Evolutionary conservation across 2,113 vertebrate genomes (phyloP), one percentile per base, ranked within the genome.

Genomic region (Notechis scutatus): DNA sequence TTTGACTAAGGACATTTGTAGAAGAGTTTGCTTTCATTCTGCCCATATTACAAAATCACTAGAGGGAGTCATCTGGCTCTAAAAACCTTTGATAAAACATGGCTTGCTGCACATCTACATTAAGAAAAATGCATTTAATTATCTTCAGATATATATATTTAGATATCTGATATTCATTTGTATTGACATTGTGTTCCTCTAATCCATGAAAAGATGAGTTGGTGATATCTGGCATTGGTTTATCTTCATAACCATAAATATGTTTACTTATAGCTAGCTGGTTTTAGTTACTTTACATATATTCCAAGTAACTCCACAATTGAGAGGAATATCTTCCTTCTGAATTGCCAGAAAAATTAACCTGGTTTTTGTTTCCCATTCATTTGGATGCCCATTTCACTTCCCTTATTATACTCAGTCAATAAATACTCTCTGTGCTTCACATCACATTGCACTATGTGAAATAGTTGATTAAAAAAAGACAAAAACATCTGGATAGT

Each of bases 61-160:
- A 98, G 97, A 96, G 96, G 96, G 96, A 96, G 97, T 94, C 97
- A 90, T 95, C 96, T 94, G 90, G 94, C 86, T 92, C 85, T 54
- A 52, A 52, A 26, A 61, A 24, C 18, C 47, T 34, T 61, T 91
- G 50, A 92, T 5, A 52, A 64, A 8, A n/a, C 39, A 92, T 42
- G 26, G 45, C 2, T 50, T 24, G 54, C 10, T 69, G 29, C 34
- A 3, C 14, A 8, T 39, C 42, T 52, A 20, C 87, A 57, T 85
- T 69, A 81, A 89, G n/a, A 42, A 85, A 57, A 47, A 29, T 1
- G 9, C 21, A 55, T 20, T n/a, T 87, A 47, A 50, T 87, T 57
- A 57, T 59, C 59, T 50, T 59, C 8, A 64, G 23, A 85, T 15
- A 23, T 87, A 10, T 55, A 50, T 50, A 50, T 61, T 54, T 87